phyloP scores from a whole-genome alignment of 2,888 invertebrate species.

The Mesochorus sp. region DNA sequence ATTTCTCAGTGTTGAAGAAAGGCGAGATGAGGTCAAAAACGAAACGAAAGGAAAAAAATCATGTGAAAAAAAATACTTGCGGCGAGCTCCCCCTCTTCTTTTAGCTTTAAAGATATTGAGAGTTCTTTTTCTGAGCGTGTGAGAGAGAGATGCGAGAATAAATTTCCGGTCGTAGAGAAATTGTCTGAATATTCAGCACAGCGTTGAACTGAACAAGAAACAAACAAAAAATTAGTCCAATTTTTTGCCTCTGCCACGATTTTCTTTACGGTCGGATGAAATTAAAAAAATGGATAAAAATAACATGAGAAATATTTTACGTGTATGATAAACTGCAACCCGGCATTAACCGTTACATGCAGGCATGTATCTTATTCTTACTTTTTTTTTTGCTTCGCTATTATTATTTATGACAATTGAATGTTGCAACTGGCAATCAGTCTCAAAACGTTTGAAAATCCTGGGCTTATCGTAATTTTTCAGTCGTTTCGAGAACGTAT shows the following conservation, averaged over 20 bases:
- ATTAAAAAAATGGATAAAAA: constrained; percentile 16
- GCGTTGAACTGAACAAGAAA: no score
- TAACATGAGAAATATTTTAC: not conserved
- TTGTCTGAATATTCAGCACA: no score
- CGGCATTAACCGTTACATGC: constrained; percentile 64
- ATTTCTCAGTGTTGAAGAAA: constrained; percentile 68
- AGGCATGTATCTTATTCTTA: constrained; percentile 67
- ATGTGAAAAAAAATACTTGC: constrained; percentile 41
- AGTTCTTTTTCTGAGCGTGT: no score
- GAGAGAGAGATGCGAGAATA: constrained; percentile 28
- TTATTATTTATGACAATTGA: constrained; percentile 62
- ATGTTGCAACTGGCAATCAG: constrained; percentile 27
- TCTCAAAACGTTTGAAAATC: no score
- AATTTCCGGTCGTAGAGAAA: no score
- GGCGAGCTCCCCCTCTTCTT: no score
- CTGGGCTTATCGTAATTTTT: not conserved
- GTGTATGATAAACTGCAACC: constrained; percentile 40
- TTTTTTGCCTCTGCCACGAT: no score
- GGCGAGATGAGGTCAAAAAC: constrained; percentile 61
- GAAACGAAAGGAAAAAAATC: constrained; percentile 58
- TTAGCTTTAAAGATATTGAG: constrained; percentile 27
- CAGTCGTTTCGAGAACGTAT: not conserved
- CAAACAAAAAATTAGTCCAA: no score
- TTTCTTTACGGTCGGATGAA: no score
- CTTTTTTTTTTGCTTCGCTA: no score